Evolutionary conservation across 2,113 vertebrate genomes (phyloP).

Genomic region (Pionites leucogaster): DNA sequence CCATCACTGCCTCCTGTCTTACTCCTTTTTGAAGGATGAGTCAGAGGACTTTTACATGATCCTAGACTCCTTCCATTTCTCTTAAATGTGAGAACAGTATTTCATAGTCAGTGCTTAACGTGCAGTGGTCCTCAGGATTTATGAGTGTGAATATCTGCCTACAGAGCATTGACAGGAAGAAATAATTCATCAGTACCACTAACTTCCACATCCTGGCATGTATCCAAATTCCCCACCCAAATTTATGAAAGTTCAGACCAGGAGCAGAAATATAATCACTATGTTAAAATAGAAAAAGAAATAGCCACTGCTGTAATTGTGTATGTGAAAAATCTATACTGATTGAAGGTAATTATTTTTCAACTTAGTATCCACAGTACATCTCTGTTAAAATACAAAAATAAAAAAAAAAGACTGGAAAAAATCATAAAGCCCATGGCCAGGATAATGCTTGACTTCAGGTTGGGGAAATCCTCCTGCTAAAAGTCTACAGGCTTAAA

Average conservation of each 20-base stretch:
- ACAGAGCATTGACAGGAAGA: not conserved
- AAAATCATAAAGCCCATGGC: not conserved
- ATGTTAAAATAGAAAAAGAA: not conserved
- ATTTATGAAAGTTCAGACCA: not conserved
- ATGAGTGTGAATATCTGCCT: not conserved
- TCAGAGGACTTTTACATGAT: not conserved
- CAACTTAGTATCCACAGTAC: not conserved
- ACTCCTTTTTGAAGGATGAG: not conserved
- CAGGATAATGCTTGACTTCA: not conserved
- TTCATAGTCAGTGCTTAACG: not conserved
- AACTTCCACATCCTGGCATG: not conserved
- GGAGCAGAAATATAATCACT: not conserved
- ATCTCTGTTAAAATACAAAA: not conserved
- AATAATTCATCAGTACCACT: not conserved
- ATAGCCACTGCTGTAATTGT: not conserved
- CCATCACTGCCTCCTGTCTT: not conserved
- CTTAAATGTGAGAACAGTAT: not conserved
- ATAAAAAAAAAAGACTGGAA: not conserved
- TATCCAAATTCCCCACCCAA: not conserved
- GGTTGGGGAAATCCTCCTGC: not conserved
- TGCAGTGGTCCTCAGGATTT: not conserved
- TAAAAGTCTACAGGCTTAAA: not conserved
- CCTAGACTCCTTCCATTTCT: not conserved
- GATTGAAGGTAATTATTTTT: not conserved
- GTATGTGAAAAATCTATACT: not conserved